phyloP scores from a whole-genome alignment of 2,888 invertebrate species.

The Rhopalosiphum nymphaeae region DNA sequence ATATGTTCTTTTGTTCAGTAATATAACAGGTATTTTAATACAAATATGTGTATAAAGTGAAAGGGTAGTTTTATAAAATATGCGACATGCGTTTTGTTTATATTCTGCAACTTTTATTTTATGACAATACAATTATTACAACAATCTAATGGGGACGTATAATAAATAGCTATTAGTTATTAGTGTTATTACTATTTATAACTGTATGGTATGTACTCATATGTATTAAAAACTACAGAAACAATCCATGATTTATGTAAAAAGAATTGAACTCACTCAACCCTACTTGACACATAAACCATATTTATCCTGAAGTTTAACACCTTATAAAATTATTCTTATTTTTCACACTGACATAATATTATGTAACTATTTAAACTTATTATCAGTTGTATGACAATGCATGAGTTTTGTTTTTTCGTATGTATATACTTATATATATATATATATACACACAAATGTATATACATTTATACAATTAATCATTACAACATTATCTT shows the following conservation, averaged over 20 bases:
- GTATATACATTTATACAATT: not conserved
- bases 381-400: not conserved
- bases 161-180: slow-evolving; percentile 6
- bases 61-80: not conserved
- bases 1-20: not conserved
- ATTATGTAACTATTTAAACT: not conserved
- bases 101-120: not conserved
- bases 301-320: not conserved
- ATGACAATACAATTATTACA: slow-evolving; percentile 28
- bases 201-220: not conserved
- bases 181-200: not conserved
- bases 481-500: not conserved
- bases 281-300: not conserved
- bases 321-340: not conserved
- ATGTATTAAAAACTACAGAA: not conserved
- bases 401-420: not conserved
- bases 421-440: not conserved
- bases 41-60: not conserved
- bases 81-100: not conserved
- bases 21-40: not conserved
- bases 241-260: not conserved
- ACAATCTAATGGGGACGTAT: not conserved
- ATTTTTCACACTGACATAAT: not conserved
- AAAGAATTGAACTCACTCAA: not conserved
- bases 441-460: no score